These are phyloP conservation scores for Melinaea menophilus DNA, from an alignment of 2,888 invertebrate genomes.

Conservation along the genomic window DNA sequence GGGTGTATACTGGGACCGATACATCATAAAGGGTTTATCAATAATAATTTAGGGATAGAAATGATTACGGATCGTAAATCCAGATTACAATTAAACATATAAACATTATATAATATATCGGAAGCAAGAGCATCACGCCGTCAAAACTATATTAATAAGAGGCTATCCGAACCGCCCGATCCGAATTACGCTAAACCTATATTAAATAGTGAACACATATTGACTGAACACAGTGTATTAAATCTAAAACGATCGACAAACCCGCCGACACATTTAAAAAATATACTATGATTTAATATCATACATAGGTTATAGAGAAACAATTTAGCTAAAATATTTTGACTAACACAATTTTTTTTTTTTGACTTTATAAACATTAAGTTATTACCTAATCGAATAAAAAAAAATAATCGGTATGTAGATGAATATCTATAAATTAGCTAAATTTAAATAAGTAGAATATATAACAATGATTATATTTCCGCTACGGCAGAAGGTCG, in stretches of 20 bases:
- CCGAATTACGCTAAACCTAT: constrained; percentile 40
- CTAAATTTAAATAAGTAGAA: constrained; percentile 40
- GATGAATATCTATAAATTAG: constrained; percentile 56
- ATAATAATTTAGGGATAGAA: background rate
- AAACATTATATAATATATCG: constrained; percentile 20
- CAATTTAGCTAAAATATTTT: constrained; percentile 67
- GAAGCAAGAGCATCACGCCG: constrained; percentile 24
- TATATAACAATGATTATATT: constrained; percentile 22
- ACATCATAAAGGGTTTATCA: constrained; percentile 9
- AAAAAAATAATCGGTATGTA: constrained; percentile 45
- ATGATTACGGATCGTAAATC: constrained; percentile 15
- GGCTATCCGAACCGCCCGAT: constrained; percentile 29
- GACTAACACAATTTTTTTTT: constrained; percentile 53
- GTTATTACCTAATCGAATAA: constrained; percentile 45
- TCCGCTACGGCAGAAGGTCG: constrained; percentile 25
- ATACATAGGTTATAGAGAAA: constrained; percentile 46
- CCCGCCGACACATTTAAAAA: constrained; percentile 37
- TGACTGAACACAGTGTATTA: constrained; percentile 62
- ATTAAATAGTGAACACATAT: constrained; percentile 66
- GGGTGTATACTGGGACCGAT: constrained; percentile 14
- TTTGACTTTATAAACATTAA: constrained; percentile 51
- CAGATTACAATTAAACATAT: constrained; percentile 18
- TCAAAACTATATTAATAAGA: constrained; percentile 27
- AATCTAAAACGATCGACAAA: constrained; percentile 44
- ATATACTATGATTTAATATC: constrained; percentile 43